Percentiles rank a stretch among this genome's conserved stretches.
phyloP scores from a whole-genome alignment of 2,888 invertebrate species.

The Tenthredo mesomela region DNA sequence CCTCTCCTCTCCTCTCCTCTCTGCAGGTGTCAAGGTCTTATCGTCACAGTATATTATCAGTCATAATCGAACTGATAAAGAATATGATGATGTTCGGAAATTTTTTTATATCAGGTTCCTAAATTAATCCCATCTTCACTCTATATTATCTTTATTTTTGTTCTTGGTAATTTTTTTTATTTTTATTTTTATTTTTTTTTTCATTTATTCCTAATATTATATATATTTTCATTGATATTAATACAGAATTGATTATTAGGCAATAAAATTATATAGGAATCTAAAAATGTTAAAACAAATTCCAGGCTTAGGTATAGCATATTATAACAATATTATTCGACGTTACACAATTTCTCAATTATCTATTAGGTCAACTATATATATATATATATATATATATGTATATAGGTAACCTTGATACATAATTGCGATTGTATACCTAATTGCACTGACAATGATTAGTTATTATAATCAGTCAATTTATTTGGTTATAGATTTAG shows the following conservation, averaged over 20 bases:
- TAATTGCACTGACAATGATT: not conserved
- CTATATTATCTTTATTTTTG: not conserved
- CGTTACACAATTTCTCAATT: conserved; percentile 1
- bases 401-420: not conserved
- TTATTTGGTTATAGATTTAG: not conserved
- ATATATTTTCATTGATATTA: not conserved
- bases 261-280: not conserved
- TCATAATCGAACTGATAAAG: not conserved
- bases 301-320: not conserved
- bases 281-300: not conserved
- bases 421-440: not conserved
- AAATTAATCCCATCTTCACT: not conserved
- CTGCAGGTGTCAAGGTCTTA: not conserved
- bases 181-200: not conserved
- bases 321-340: not conserved
- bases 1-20: not conserved
- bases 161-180: not conserved
- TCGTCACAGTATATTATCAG: not conserved
- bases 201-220: too few species aligned
- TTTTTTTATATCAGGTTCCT: not conserved
- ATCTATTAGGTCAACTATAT: not conserved
- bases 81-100: not conserved
- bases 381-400: not conserved
- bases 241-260: not conserved
- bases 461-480: not conserved